Percentiles rank a stretch among this genome's conserved stretches.
Conservation (phyloP, 2,113 vertebrate genomes). For the Heloderma charlesbogerti region DNA sequence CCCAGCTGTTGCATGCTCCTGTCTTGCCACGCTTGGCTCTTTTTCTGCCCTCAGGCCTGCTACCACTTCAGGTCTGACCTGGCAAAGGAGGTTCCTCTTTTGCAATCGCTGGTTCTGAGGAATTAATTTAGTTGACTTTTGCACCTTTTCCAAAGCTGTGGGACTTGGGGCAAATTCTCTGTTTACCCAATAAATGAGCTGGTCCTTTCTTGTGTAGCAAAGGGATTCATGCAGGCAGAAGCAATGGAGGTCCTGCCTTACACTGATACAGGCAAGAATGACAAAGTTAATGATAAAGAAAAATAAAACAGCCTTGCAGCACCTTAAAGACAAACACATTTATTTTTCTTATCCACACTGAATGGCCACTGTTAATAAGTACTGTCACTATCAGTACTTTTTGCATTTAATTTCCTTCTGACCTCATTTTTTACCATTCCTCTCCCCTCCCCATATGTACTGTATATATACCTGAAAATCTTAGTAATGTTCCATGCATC, state of each 20-base stretch:
- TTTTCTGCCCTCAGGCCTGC: neutral
- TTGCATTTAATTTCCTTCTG: too few species aligned
- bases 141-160: neutral
- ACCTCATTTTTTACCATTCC: too few species aligned
- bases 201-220: neutral
- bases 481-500: too few species aligned
- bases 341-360: too few species aligned
- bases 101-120: neutral
- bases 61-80: neutral
- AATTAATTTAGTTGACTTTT: constrained; percentile 3
- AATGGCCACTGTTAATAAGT: too few species aligned
- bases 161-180: neutral
- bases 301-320: too few species aligned
- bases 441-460: too few species aligned
- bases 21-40: neutral
- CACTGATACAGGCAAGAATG: neutral
- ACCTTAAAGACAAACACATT: too few species aligned
- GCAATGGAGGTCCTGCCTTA: neutral
- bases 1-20: neutral
- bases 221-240: neutral
- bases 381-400: too few species aligned
- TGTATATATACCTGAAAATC: too few species aligned
- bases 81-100: neutral
- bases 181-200: neutral
- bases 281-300: too few species aligned